These are phyloP conservation scores for Ceyx margarethae DNA, from an alignment of 2,113 vertebrate genomes.

Conservation along the genomic window DNA sequence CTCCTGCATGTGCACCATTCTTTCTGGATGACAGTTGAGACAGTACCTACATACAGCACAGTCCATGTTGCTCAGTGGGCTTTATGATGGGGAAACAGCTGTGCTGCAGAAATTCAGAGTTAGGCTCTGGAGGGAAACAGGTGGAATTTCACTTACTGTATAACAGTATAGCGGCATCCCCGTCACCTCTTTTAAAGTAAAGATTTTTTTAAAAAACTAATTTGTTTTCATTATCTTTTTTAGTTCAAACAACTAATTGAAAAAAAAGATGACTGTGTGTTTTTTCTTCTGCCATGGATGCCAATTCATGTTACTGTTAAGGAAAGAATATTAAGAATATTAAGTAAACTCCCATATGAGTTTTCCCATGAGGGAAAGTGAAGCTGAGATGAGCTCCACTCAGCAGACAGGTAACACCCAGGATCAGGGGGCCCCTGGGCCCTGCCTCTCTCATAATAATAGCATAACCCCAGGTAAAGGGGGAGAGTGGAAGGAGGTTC, in stretches of 20 bases:
- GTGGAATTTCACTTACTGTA: background rate
- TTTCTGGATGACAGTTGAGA: background rate
- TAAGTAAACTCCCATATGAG: background rate
- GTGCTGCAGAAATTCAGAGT: background rate
- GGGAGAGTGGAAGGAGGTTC: too few species aligned
- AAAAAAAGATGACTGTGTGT: background rate
- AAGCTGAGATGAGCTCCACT: too few species aligned
- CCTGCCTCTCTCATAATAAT: too few species aligned
- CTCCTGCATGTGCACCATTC: background rate
- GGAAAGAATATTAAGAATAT: background rate
- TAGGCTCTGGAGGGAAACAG: background rate
- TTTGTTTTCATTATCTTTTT: conserved; percentile 70
- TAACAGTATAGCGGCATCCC: background rate
- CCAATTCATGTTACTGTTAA: background rate
- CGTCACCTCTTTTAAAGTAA: background rate
- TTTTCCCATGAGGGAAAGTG: too few species aligned
- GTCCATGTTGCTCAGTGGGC: background rate
- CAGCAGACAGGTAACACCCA: too few species aligned
- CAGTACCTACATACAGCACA: background rate
- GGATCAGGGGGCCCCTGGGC: too few species aligned
- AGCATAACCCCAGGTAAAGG: too few species aligned
- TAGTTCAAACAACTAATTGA: conserved; percentile 59
- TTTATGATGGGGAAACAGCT: background rate
- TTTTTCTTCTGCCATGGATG: background rate
- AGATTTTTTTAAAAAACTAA: conserved; percentile 42